Percentiles rank a stretch among this genome's conserved stretches.
Evolutionary conservation across 2,113 vertebrate species (phyloP).

Genomic region (Pyxicephalus adspersus): DNA sequence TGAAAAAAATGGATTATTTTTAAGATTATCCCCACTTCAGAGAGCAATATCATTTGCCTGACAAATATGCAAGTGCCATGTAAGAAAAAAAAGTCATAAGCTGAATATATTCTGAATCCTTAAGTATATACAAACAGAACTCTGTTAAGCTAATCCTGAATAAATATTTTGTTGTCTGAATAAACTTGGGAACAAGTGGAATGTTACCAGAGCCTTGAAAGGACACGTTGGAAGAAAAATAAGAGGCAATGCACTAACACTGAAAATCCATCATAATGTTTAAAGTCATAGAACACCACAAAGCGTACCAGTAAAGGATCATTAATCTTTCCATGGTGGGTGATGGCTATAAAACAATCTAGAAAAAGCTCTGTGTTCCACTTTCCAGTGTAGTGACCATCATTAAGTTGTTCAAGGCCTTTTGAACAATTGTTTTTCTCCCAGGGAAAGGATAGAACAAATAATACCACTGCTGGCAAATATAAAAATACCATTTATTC

Average conservation of each 20-base stretch:
- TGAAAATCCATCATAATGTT: slow-evolving; percentile 29
- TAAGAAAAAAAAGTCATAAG: background rate
- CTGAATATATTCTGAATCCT: background rate
- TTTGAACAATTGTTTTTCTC: slow-evolving; percentile 8
- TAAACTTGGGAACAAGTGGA: background rate
- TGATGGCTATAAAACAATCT: slow-evolving; percentile 39
- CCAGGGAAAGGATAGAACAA: slow-evolving; percentile 5
- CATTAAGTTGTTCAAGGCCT: slow-evolving; percentile 44
- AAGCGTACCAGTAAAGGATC: background rate
- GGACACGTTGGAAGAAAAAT: background rate
- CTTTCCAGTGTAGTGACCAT: slow-evolving; percentile 30
- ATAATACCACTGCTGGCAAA: background rate
- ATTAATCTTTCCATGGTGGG: slow-evolving; percentile 41
- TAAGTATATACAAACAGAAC: background rate
- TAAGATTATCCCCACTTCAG: background rate
- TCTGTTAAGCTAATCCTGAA: background rate
- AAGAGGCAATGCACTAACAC: background rate
- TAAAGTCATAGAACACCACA: slow-evolving; percentile 37
- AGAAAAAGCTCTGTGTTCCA: slow-evolving; percentile 23
- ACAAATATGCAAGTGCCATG: background rate
- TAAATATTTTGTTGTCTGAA: background rate
- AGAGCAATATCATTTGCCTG: background rate
- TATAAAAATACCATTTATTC: too few relatives aligned
- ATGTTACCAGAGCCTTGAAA: background rate
- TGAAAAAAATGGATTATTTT: background rate